Conservation (phyloP, 1,140 invertebrate genomes). For the Drepana arcuata region DNA sequence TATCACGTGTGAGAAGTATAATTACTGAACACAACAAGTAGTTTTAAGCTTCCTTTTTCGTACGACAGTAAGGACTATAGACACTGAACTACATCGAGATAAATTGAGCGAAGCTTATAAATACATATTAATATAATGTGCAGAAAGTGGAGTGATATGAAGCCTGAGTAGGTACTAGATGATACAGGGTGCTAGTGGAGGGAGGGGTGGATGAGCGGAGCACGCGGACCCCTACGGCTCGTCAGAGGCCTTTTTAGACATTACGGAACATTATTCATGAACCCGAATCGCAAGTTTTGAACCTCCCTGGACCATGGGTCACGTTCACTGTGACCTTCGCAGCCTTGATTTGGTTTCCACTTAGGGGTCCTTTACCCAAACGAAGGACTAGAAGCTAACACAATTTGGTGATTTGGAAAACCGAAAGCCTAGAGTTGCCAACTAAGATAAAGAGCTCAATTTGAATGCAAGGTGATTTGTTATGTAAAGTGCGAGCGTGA, state of each 20-base stretch:
- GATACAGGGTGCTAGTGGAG: conserved; percentile 32
- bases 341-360: conserved; percentile 83
- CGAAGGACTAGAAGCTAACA: conserved; percentile 44
- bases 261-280: conserved; percentile 37
- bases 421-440: no score
- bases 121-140: conserved; percentile 38
- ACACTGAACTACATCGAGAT: conserved; percentile 40
- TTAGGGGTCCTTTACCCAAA: conserved; percentile 72
- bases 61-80: no score
- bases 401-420: conserved; percentile 43
- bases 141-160: conserved; percentile 40
- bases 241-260: conserved; percentile 48
- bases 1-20: no score
- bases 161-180: conserved; percentile 42
- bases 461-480: no score
- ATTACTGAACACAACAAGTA: no score
- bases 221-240: conserved; percentile 63
- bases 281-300: conserved; percentile 35
- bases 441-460: no score
- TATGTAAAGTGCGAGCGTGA: no score
- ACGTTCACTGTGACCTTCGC: conserved; percentile 77
- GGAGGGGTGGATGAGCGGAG: conserved; percentile 43
- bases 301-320: conserved; percentile 65
- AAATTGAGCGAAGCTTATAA: conserved; percentile 47
- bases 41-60: no score